Conservation (phyloP, 2,888 invertebrate genomes). For the Punctoribates punctum region DNA sequence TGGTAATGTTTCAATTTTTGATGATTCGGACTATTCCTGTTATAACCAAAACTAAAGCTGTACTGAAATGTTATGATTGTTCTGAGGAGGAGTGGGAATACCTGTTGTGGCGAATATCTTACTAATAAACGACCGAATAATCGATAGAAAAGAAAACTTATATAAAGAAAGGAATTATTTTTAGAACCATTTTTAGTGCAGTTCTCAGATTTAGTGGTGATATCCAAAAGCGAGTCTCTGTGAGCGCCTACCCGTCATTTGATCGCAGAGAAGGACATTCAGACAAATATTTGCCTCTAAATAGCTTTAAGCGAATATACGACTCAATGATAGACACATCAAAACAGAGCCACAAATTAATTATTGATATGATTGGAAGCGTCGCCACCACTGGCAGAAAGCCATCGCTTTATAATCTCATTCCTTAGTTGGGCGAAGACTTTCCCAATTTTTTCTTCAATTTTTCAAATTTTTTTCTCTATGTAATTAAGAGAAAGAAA, state of each 20-base stretch:
- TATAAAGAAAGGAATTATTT: not conserved
- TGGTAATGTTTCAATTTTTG: too few relatives aligned
- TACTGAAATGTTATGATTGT: not conserved
- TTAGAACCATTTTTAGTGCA: not conserved
- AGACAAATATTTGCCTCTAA: slow-evolving; percentile 8
- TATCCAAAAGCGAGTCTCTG: not conserved
- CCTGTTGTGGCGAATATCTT: not conserved
- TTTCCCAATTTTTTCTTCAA: not conserved
- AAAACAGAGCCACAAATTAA: not conserved
- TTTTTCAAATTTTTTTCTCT: not conserved
- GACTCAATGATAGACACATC: not conserved
- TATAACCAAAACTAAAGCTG: too few relatives aligned
- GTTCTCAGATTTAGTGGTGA: not conserved
- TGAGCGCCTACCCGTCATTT: slow-evolving; percentile 7
- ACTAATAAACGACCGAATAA: not conserved
- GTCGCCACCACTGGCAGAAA: not conserved
- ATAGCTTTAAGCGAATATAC: not conserved
- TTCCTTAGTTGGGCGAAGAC: not conserved
- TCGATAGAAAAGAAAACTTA: not conserved
- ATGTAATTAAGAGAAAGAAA: not conserved
- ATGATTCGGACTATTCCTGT: too few relatives aligned
- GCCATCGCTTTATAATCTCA: not conserved
- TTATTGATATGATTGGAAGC: not conserved
- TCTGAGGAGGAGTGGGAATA: not conserved
- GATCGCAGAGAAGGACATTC: not conserved